phyloP scores from a whole-genome alignment of 2,113 vertebrate genomes.

The Hippopotamus amphibius region DNA sequence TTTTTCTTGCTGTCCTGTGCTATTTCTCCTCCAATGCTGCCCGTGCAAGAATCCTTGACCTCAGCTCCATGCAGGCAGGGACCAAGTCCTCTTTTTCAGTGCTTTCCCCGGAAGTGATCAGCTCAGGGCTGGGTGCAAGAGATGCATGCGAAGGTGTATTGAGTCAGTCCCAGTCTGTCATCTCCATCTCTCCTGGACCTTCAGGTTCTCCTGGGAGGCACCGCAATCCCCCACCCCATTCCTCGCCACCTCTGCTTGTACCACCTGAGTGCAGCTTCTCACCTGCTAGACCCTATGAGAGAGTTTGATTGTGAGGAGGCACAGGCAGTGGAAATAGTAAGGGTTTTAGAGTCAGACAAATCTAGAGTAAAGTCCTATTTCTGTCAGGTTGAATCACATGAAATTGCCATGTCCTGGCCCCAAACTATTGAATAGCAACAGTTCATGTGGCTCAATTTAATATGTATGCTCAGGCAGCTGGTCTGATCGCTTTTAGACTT shows the following conservation, averaged over 20 bases:
- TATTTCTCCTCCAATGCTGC: not conserved
- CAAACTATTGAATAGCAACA: not conserved
- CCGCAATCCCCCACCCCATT: not conserved
- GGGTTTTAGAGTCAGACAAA: not conserved
- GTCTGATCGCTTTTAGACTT: not conserved
- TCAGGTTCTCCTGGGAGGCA: not conserved
- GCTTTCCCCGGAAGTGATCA: not conserved
- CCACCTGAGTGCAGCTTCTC: not conserved
- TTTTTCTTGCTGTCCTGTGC: not conserved
- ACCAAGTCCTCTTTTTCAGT: not conserved
- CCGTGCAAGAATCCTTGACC: not conserved
- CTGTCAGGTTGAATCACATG: not conserved
- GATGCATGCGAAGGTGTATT: rapidly evolving
- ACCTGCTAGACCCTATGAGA: not conserved
- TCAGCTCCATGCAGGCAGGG: not conserved
- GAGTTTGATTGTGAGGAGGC: not conserved
- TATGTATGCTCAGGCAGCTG: not conserved
- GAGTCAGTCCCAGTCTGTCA: not conserved
- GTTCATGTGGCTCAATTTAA: not conserved
- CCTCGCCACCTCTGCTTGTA: not conserved
- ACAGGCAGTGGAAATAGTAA: not conserved
- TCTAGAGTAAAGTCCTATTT: not conserved
- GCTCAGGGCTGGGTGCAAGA: not conserved
- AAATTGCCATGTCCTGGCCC: not conserved
- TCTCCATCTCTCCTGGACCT: not conserved